Base-by-base conservation (phyloP, 2,797 vertebrate genomes). In the Karalla daura region DNA sequence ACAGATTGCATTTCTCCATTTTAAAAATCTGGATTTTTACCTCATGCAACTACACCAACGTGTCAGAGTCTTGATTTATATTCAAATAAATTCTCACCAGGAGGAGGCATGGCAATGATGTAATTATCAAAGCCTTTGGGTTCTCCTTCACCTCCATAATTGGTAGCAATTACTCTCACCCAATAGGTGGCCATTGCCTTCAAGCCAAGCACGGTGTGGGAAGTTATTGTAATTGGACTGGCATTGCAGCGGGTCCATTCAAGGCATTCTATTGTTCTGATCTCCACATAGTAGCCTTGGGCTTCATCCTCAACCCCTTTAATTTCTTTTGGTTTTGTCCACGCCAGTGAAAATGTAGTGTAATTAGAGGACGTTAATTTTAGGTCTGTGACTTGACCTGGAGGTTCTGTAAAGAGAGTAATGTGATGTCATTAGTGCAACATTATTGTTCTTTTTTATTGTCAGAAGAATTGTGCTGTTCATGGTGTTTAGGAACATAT, bases 201-300 rank as follows among this genome's bases (percentile, higher is more conserved):
- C 35, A 98, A 89, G 37, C 95, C 95, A 70, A 91, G 91, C 40
- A 95, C 83, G 0, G 84, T 96, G 87, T 94, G 95, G 52, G 90
- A 91, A 33, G 93, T 94, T 4, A 20, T 23, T 2, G 73, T 78
- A 68, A 94, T 84, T 2, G 91, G 90, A 28, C 79, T 84, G 40
- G 25, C 0, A 32, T 95, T 96, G 85, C 95, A 96, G 0, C 92
- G 93, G 53, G 46, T 91, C 97, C 97, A 98, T 28, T 88, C 93
- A 8, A 89, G 71, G 81, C 69, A 89, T 41, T 91, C 89, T 7
- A 86, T 81, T 67, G 87, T 85, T 51, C 93, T 88, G 76, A 96
- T 91, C 84, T 97, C 96, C 76, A 97, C 95, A 37, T 93, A 88
- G 7, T 97, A 98, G 0, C 95, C 96, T 45, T 92, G 93, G 50